Base-by-base conservation (phyloP, 37 sponge, comb jelly and placozoan species). In the Oopsacas minuta region DNA sequence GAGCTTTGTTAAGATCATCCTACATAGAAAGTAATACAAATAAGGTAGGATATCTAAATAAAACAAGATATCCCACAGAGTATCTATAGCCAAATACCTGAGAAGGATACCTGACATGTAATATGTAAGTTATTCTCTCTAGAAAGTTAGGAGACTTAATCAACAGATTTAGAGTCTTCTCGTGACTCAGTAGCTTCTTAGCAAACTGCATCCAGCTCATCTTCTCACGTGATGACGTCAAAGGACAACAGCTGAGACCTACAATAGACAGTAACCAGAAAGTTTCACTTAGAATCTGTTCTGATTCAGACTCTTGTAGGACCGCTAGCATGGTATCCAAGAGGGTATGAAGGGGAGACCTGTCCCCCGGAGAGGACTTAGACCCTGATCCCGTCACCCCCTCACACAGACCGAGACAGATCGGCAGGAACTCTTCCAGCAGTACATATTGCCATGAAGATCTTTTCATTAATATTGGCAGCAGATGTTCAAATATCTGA, bases 321-420 rank as follows among this genome's bases (percentile, higher is more conserved):
- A 61, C 75, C 17, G 75, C 75, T 3, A 61, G 75, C 75, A 61
- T 61, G 75, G 75, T 61, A 34, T 61, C 75, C 75, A 61, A 34
- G 22, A 61, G 75, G 75, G 75, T n/a, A 34, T 61, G 75, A 3
- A 61, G 75, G 75, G 75, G 75, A 34, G 75, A 61, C 1, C 75
- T 10, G 75, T 61, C 75, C 75, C 75, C 75, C 28, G 75, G 75
- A 34, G 75, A 3, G 20, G 30, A 34, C 75, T 61, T 61, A n/a
- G 75, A 3, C 32, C 30, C 30, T 3, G 20, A 10, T 12, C 75
- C 75, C 49, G 49, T 42, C 49, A 42, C 49, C 49, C 49, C 8
- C 20, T 61, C 75, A 61, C 75, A 61, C 28, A 61, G 22, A 3
- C 75, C 22, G 75, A 61, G 20, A 61, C 75, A 61, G 75, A 61